Percentiles rank a stretch among this genome's conserved stretches.
Evolutionary conservation across 35 echinoderm and acorn worm species (phyloP).

Genomic region (Lytechinus pictus): DNA sequence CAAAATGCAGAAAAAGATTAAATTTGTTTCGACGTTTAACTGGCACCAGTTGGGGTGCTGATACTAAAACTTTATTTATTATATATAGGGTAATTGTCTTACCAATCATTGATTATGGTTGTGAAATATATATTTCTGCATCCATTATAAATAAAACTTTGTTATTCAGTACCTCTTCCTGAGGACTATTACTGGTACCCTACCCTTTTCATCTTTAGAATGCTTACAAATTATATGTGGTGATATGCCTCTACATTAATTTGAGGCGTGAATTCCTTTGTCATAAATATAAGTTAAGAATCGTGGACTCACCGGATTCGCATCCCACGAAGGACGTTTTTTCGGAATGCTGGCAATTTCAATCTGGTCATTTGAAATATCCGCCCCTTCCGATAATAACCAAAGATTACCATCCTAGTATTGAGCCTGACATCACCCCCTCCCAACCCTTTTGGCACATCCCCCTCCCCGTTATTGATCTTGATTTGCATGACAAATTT

Average conservation of each 20-base stretch:
- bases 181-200: neutral
- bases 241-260: neutral
- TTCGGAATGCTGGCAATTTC: neutral
- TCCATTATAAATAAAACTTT: neutral
- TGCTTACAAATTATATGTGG: neutral
- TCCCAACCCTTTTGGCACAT: neutral
- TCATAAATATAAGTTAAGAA: neutral
- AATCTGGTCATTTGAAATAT: neutral
- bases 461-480: neutral
- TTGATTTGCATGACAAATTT: neutral
- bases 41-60: neutral
- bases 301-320: neutral
- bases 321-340: neutral
- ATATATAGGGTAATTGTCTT: neutral
- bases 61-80: neutral
- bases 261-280: neutral
- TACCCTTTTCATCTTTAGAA: neutral
- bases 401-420: neutral
- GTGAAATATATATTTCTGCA: neutral
- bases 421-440: neutral
- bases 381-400: neutral
- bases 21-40: neutral
- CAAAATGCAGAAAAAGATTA: too few species aligned
- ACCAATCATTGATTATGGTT: neutral
- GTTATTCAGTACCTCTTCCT: neutral